Conservation (phyloP, 2,113 vertebrate genomes). For the Otolemur garnettii region DNA sequence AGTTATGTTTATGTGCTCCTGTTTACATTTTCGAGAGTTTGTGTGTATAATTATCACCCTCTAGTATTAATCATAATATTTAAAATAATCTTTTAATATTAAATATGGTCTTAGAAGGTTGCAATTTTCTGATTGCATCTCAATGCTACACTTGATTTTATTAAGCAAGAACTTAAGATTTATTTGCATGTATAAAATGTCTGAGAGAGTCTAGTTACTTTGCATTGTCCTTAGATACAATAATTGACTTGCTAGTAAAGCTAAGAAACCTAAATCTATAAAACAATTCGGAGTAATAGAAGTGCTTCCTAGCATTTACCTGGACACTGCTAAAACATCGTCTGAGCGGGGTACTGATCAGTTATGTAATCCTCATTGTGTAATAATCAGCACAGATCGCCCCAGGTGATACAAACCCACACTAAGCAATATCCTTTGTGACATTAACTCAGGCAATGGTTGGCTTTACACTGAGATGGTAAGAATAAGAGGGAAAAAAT, state of each 20-base stretch:
- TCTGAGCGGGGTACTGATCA: slow-evolving; percentile 56
- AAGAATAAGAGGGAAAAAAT: slow-evolving; percentile 19
- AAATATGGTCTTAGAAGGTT: not conserved
- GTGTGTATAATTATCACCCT: not conserved
- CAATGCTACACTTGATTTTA: not conserved
- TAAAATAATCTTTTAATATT: not conserved
- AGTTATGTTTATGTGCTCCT: not conserved
- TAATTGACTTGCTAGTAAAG: slow-evolving; percentile 39
- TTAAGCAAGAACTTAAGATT: slow-evolving; percentile 4
- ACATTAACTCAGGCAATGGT: slow-evolving; percentile 55
- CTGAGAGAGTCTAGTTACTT: slow-evolving; percentile 17
- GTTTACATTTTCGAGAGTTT: not conserved
- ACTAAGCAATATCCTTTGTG: slow-evolving; percentile 37
- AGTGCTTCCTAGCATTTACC: slow-evolving; percentile 31
- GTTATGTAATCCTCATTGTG: slow-evolving; percentile 60
- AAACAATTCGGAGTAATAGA: slow-evolving; percentile 59
- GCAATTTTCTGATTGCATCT: not conserved
- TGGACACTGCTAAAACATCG: not conserved
- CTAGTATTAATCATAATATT: not conserved
- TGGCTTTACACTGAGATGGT: not conserved
- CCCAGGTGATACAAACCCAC: slow-evolving; percentile 41
- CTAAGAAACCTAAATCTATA: slow-evolving; percentile 50
- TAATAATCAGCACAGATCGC: slow-evolving; percentile 82
- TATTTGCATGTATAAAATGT: slow-evolving; percentile 30
- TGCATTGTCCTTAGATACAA: slow-evolving; percentile 13